Evolutionary conservation across 2,797 vertebrate genomes (phyloP), one percentile per base, ranked within the genome.

Genomic region (Gobio occitaniae): DNA sequence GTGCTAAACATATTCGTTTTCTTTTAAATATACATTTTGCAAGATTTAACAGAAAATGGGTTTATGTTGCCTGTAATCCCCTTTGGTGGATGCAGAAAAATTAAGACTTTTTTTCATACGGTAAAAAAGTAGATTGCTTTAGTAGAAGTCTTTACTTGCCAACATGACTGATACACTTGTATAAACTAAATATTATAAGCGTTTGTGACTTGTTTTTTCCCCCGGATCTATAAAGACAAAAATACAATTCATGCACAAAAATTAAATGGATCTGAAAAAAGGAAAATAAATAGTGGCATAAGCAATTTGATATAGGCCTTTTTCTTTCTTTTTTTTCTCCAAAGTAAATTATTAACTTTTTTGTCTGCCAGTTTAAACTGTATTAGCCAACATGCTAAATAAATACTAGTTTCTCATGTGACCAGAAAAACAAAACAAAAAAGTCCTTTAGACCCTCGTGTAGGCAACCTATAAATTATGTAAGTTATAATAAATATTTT

Each of bases 41-140:
- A 44, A n/a, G 41, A 13, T 13, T n/a, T 70, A 87, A 90, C 89
- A 74, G 90, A 92, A 91, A 86, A 90, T 86, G 6, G 84, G 88
- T 87, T 85, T 72, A 86, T 76, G 15, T 32, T 19, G 25, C 71
- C 3, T 32, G 25, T 32, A 50, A 8, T 4, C n/a, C 70, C 4
- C 8, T 32, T 52, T 12, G 0, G 21, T 3, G 6, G 71, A 50
- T 32, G 10, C 48, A 75, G 16, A 21, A 11, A 32, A 32, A 29
- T 0, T 44, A 6, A 21, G 1, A 41, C 8, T 10, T 38, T 38
- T 21, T 36, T 38, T 47, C 38, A n/a, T 70, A 47, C 19, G 5
- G 4, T 38, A 41, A 4, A 59, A 50, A 54, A 71, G 6, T 56
- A n/a, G 3, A 59, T 9, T 63, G 8, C 13, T 50, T 48, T 29